Evolutionary conservation across 2,797 vertebrate genomes (phyloP), one percentile per base, ranked within the genome.

Genomic region (Chromobotia macracanthus): DNA sequence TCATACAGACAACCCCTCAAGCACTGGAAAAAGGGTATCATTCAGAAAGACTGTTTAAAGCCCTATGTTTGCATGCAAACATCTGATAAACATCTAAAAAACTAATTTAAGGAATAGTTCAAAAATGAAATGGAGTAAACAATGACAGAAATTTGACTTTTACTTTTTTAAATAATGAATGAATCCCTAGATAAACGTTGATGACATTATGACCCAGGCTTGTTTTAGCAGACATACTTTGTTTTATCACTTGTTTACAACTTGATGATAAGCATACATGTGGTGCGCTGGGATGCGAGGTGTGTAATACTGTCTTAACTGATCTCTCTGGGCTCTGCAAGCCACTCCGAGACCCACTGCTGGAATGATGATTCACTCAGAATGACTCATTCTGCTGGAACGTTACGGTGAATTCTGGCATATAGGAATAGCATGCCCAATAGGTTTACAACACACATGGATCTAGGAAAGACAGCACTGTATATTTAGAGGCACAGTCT

Each of bases 301-400:
- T 66, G 38, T 46, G n/a, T 41, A 46, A 41, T 19, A 21, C 76
- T 38, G 76, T 63, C 18, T 51, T 78, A 61, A 9, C 7, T 9
- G 38, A 46, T 35, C 25, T 70, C 55, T 70, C 67, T 19, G 31
- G 23, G 50, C 21, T 68, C 48, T 0, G n/a, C 2, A 9, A 2
- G 9, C 13, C 41, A 31, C 74, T 38, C 50, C 1, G 66, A 70
- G 66, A 53, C 55, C 46, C 19, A 25, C 16, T 5, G 60, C 60
- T 35, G 13, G 66, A 58, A 10, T 28, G 80, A 80, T 80, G 80
- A 84, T 66, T 84, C 83, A 84, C 60, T 65, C 21, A 13, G 58
- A 75, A 58, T 83, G 75, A 83, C 78, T 83, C 55, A 56, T 69
- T 76, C 71, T 13, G 75, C 76, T 79, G 81, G 76, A 85, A 79